Percentiles rank a stretch among this genome's conserved stretches.
Evolutionary conservation across 2,113 vertebrate genomes (phyloP).

Genomic region (Erpornis zantholeuca): DNA sequence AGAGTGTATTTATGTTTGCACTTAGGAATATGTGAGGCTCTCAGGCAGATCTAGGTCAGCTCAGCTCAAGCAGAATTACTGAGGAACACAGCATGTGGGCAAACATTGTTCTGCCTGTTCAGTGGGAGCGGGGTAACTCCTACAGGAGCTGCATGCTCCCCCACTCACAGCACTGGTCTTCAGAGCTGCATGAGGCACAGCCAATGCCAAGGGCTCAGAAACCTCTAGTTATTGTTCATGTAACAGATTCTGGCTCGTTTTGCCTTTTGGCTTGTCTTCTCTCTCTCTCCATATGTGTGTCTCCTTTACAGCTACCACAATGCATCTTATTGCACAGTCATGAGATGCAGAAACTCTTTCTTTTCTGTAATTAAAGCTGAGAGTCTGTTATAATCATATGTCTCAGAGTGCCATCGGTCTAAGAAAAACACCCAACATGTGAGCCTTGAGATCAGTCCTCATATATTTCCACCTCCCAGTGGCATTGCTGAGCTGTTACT

Average conservation of each 20-base stretch:
- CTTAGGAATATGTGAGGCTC: background rate
- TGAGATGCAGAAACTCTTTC: background rate
- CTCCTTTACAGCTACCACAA: background rate
- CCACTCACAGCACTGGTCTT: background rate
- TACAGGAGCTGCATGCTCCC: background rate
- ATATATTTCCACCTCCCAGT: background rate
- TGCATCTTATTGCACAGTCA: background rate
- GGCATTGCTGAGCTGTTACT: background rate
- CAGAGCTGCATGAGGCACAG: accelerated
- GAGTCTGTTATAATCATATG: background rate
- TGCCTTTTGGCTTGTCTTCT: background rate
- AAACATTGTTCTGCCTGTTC: background rate
- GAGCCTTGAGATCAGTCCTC: background rate
- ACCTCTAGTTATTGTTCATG: background rate
- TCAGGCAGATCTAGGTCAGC: constrained; percentile 39
- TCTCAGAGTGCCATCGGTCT: background rate
- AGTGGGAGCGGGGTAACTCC: background rate
- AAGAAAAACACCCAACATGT: background rate
- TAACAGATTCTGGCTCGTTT: background rate
- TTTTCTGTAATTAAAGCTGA: background rate
- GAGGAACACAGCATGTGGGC: background rate
- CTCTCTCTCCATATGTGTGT: background rate
- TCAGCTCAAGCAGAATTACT: background rate
- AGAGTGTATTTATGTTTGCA: constrained; percentile 1
- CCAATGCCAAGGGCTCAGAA: background rate